These are phyloP conservation scores for Agrochola lota DNA, from an alignment of 2,888 invertebrate species.

Conservation along the genomic window DNA sequence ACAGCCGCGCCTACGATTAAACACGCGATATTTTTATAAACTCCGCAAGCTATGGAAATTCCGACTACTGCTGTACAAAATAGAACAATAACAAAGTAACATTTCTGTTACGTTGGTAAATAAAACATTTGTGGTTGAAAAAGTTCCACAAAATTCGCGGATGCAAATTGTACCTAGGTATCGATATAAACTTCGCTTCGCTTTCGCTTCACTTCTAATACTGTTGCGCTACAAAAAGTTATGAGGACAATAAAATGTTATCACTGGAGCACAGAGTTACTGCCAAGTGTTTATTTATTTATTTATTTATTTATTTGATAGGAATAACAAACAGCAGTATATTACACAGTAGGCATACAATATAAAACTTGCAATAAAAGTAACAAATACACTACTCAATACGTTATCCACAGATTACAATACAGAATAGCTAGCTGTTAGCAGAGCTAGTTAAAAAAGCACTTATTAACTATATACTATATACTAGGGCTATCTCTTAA, in stretches of 20 bases:
- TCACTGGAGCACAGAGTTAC: conserved; percentile 38
- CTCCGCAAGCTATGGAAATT: conserved; percentile 31
- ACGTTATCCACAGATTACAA: too few relatives aligned
- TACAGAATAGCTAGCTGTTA: too few relatives aligned
- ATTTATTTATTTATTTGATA: too few relatives aligned
- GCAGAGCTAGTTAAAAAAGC: too few relatives aligned
- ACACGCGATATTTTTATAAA: conserved; percentile 18
- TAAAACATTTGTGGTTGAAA: conserved; percentile 64
- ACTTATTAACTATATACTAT: too few relatives aligned
- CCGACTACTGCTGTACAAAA: conserved; percentile 37
- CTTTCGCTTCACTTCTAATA: conserved; percentile 39
- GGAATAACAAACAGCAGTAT: too few relatives aligned
- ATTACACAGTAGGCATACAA: too few relatives aligned
- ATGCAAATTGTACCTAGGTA: conserved; percentile 35
- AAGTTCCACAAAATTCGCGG: conserved; percentile 51
- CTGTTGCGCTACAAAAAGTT: conserved; percentile 51
- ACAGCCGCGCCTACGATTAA: conserved; percentile 25
- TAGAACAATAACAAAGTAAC: conserved; percentile 62
- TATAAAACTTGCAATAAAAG: too few relatives aligned
- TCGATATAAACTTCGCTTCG: conserved; percentile 34
- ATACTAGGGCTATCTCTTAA: too few relatives aligned
- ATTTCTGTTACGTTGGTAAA: conserved; percentile 51
- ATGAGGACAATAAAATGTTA: conserved; percentile 55
- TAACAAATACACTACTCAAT: too few relatives aligned
- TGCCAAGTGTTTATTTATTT: too few relatives aligned